These are phyloP conservation scores for Scrobipalpa atriplicella DNA, from an alignment of 2,888 invertebrate genomes.

Conservation along the genomic window DNA sequence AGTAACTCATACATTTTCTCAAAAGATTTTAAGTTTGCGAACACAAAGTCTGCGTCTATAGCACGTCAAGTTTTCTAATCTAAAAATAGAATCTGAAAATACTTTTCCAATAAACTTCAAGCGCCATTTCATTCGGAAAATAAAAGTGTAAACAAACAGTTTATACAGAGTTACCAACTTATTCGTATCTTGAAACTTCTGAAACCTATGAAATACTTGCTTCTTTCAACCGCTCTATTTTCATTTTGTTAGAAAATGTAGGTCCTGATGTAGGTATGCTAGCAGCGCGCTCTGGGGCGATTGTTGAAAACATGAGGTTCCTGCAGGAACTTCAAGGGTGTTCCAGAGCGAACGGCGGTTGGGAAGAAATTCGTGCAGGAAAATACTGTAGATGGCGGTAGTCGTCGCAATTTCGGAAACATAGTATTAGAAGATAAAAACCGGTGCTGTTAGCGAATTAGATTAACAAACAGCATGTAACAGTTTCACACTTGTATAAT, in stretches of 20 bases:
- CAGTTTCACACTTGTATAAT: too few species aligned
- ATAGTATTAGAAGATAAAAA: neutral
- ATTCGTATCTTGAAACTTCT: constrained; percentile 11
- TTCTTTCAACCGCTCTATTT: neutral
- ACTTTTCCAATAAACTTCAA: constrained; percentile 15
- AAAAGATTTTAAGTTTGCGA: too few species aligned
- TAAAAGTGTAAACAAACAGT: neutral
- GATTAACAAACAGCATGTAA: too few species aligned
- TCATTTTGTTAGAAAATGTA: neutral
- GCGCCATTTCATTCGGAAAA: neutral
- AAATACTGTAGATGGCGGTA: neutral
- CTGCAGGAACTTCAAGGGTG: neutral
- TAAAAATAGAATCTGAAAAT: constrained; percentile 8
- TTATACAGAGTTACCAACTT: neutral
- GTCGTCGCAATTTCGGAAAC: neutral
- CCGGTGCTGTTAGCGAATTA: too few species aligned
- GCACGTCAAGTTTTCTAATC: neutral
- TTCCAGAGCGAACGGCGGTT: neutral
- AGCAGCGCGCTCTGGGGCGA: neutral
- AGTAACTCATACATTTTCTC: too few species aligned
- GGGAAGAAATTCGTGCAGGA: neutral
- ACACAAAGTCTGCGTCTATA: neutral
- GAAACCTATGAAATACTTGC: neutral
- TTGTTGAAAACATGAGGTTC: neutral
- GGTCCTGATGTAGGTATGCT: neutral